phyloP scores from a whole-genome alignment of 2,113 vertebrate genomes.

The Tursiops truncatus region DNA sequence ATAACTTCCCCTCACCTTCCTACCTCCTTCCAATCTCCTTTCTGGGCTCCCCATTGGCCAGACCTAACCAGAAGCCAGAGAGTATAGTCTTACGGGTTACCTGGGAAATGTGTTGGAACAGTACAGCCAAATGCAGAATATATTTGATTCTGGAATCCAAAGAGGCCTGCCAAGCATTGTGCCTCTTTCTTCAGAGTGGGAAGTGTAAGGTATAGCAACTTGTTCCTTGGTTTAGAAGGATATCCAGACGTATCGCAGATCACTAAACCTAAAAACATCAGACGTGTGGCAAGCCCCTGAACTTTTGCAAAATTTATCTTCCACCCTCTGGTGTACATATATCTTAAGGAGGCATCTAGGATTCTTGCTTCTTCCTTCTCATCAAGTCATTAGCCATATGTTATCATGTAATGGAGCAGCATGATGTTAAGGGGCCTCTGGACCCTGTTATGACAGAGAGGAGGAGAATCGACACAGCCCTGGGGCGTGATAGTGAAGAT shows the following conservation, averaged over 20 bases:
- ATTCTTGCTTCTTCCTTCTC: neutral
- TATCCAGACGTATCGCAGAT: neutral
- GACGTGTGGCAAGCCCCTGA: neutral
- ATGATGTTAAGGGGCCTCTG: constrained; percentile 7
- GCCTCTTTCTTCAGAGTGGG: neutral
- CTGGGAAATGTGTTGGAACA: neutral
- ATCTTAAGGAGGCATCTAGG: neutral
- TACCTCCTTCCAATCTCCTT: neutral
- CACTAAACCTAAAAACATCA: neutral
- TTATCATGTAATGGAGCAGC: neutral
- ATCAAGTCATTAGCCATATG: neutral
- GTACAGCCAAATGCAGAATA: neutral
- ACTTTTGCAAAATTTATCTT: constrained; percentile 30
- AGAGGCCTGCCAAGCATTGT: neutral
- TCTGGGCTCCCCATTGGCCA: neutral
- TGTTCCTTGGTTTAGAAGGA: constrained; percentile 11
- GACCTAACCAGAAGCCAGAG: neutral
- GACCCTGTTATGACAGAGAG: neutral
- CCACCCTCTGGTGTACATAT: neutral
- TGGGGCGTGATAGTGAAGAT: neutral
- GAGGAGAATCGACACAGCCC: neutral
- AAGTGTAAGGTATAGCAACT: neutral
- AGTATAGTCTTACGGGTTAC: neutral
- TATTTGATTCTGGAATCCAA: constrained; percentile 10
- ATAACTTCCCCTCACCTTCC: neutral